Percentiles rank a stretch among this genome's conserved stretches.
Conservation (phyloP, 2,113 vertebrate genomes). For the Xiphophorus couchianus region DNA sequence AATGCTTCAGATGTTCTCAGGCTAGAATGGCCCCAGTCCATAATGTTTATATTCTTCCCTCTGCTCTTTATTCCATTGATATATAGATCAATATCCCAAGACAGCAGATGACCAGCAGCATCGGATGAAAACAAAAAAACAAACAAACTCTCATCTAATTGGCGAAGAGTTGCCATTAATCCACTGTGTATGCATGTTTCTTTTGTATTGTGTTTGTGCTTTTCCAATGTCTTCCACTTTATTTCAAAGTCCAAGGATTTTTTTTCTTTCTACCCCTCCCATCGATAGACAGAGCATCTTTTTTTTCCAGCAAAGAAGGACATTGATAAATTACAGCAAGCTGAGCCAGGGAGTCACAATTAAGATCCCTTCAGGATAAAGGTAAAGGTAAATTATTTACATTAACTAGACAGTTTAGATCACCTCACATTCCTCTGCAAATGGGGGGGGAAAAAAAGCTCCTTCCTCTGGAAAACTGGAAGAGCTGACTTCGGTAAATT, state of each 20-base stretch:
- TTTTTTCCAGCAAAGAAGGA: conserved; percentile 60
- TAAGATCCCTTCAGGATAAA: conserved; percentile 87
- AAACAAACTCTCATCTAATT: conserved; percentile 51
- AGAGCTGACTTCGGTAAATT: conserved; percentile 62
- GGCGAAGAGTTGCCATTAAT: conserved; percentile 64
- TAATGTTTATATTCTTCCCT: conserved; percentile 61
- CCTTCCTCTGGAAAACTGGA: conserved; percentile 30
- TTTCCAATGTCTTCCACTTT: conserved; percentile 47
- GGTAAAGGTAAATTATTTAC: conserved; percentile 84
- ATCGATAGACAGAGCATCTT: conserved; percentile 50
- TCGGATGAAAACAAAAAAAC: conserved; percentile 52
- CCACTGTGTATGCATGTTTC: conserved; percentile 41
- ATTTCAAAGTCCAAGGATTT: conserved; percentile 47
- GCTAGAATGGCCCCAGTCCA: conserved; percentile 40
- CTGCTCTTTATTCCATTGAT: conserved; percentile 52
- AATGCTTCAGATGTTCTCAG: conserved; percentile 49
- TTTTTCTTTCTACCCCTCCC: conserved; percentile 13
- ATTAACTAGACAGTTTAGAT: conserved; percentile 72
- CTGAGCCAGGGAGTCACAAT: conserved; percentile 76
- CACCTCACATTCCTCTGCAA: conserved; percentile 63
- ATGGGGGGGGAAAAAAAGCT: conserved; percentile 39
- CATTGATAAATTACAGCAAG: conserved; percentile 76
- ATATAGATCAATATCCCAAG: conserved; percentile 69
- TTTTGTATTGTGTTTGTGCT: conserved; percentile 23
- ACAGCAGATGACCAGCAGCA: conserved; percentile 67